phyloP scores from a whole-genome alignment of 1,140 invertebrate species.

The Scaptomyza graminum region DNA sequence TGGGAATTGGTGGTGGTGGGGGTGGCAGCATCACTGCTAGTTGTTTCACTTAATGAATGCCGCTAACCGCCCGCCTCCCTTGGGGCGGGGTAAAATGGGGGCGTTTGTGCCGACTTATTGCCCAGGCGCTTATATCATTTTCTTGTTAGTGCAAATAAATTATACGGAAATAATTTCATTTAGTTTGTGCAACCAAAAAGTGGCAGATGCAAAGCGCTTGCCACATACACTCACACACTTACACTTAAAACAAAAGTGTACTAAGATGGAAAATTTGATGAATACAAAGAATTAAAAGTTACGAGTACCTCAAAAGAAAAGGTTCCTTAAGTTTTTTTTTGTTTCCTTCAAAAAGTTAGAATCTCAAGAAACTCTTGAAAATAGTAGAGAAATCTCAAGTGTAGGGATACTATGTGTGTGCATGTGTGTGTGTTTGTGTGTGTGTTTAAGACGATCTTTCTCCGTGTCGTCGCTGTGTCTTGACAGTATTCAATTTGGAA shows the following conservation, averaged over 20 bases:
- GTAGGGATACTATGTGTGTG: background rate
- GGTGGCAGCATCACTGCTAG: slow-evolving; percentile 36
- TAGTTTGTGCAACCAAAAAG: slow-evolving; percentile 54
- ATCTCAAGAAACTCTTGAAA: no score
- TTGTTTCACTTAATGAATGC: slow-evolving; percentile 66
- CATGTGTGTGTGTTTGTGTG: background rate
- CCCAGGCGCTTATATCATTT: slow-evolving; percentile 64
- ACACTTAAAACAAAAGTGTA: background rate
- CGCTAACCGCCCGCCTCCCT: slow-evolving; percentile 9
- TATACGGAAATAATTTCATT: slow-evolving; percentile 82
- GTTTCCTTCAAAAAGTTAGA: no score
- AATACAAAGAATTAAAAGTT: no score
- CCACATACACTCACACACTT: no score
- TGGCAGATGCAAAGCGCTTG: slow-evolving; percentile 27
- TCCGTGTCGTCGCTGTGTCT: background rate
- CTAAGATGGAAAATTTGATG: no score
- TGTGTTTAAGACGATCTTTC: background rate
- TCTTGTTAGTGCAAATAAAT: slow-evolving; percentile 70
- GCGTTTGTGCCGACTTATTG: slow-evolving; percentile 7
- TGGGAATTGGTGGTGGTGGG: no score
- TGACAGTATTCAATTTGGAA: slow-evolving; percentile 28
- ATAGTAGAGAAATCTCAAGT: no score
- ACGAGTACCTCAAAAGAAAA: no score
- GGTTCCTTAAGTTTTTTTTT: no score
- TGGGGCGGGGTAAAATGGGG: background rate